A percentile compares a stretch with the other conserved stretches of the same genome.
Conservation (phyloP, 2,113 vertebrate species). For the Colaptes auratus region DNA sequence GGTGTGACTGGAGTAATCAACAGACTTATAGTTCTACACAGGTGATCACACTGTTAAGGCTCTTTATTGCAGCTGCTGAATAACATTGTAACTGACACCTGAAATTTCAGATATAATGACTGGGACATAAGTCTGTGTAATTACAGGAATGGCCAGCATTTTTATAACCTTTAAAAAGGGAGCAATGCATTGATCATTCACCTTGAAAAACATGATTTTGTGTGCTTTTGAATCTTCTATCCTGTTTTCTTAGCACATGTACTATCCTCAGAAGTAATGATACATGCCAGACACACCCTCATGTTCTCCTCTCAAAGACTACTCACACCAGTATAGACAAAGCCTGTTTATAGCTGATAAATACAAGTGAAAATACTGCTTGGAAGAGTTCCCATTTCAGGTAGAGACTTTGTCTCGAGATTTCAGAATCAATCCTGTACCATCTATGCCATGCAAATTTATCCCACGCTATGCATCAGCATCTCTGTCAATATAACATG, state of each 20-base stretch:
- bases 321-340: background rate
- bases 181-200: background rate
- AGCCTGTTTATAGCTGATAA: background rate
- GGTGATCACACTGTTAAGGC: background rate
- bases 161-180: background rate
- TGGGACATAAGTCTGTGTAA: no score
- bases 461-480: rapidly evolving
- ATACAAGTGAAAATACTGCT: background rate
- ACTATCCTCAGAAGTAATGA: background rate
- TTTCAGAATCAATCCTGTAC: background rate
- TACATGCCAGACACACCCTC: background rate
- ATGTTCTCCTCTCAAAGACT: background rate
- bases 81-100: no score
- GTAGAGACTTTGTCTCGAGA: background rate
- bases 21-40: background rate
- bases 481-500: background rate
- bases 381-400: background rate
- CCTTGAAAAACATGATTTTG: background rate
- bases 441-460: background rate
- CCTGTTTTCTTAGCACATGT: background rate
- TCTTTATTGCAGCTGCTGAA: no score
- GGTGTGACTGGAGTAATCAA: background rate
- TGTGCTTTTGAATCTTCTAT: background rate
- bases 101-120: no score
- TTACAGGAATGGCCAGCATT: no score